phyloP scores from a whole-genome alignment of 2,797 vertebrate genomes.

The Allochrocebus solatus region DNA sequence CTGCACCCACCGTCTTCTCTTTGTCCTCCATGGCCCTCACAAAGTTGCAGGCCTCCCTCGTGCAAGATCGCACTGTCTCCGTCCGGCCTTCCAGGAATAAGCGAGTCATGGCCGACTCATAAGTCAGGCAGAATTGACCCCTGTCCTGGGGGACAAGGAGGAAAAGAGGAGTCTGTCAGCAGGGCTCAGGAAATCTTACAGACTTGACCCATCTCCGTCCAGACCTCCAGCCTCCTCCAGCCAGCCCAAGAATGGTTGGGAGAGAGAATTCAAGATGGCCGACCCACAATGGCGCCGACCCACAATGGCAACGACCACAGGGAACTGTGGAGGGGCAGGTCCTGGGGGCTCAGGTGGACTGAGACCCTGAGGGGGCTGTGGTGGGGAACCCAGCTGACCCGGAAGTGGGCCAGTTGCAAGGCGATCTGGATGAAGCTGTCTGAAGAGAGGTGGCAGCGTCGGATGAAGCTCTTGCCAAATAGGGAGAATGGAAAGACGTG shows the following conservation, averaged over 20 bases:
- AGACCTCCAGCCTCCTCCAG: background rate
- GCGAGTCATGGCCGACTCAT: slow-evolving; percentile 93
- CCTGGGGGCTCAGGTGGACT: background rate
- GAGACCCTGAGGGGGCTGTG: too few relatives aligned
- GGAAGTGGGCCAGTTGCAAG: slow-evolving; percentile 92
- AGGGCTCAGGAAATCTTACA: background rate
- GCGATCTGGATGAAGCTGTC: slow-evolving; percentile 92
- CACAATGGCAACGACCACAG: background rate
- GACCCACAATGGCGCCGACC: too few relatives aligned
- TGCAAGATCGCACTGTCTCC: slow-evolving; percentile 92
- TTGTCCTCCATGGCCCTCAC: slow-evolving; percentile 85
- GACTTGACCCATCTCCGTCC: background rate
- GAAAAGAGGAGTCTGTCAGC: background rate
- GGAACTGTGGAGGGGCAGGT: background rate
- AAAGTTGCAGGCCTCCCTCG: slow-evolving; percentile 88
- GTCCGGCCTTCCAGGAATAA: slow-evolving; percentile 94
- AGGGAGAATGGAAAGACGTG: slow-evolving; percentile 89
- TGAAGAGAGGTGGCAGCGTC: slow-evolving; percentile 89
- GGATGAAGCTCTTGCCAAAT: slow-evolving; percentile 92
- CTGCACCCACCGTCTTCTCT: slow-evolving; percentile 70
- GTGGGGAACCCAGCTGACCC: slow-evolving; percentile 81
- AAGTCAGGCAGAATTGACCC: slow-evolving; percentile 90
- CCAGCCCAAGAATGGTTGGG: background rate
- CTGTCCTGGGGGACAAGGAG: slow-evolving; percentile 85
- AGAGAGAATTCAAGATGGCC: background rate